These are phyloP conservation scores for Hippopotamus amphibius DNA, from an alignment of 2,113 vertebrate genomes.

Conservation along the genomic window DNA sequence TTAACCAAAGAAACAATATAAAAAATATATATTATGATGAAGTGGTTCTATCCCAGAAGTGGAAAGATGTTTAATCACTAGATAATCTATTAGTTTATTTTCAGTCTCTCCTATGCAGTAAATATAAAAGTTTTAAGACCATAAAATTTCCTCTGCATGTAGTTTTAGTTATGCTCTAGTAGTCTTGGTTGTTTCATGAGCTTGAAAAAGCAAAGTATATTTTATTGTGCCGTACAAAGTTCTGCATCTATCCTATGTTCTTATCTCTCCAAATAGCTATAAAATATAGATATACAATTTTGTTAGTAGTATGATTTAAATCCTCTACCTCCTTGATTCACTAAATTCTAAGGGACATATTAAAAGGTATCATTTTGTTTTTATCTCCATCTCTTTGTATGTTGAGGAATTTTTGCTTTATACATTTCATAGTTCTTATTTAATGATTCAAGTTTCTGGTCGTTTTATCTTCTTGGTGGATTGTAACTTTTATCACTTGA, in stretches of 20 bases:
- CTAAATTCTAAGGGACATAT: neutral
- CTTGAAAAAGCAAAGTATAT: neutral
- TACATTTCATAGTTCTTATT: neutral
- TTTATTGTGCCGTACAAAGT: neutral
- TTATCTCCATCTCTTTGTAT: neutral
- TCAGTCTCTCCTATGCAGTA: neutral
- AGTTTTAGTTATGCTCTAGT: neutral
- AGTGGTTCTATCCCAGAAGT: neutral
- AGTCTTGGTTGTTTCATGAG: neutral
- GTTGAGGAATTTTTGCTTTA: conserved; percentile 20
- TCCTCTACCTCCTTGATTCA: neutral
- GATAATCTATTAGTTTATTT: neutral
- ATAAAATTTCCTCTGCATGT: neutral
- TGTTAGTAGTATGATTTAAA: neutral
- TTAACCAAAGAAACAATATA: neutral
- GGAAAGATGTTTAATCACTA: neutral
- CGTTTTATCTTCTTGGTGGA: neutral
- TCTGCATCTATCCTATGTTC: neutral
- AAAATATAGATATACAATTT: neutral
- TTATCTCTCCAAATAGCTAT: neutral
- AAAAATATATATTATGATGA: neutral
- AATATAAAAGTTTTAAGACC: neutral
- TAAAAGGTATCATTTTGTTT: conserved; percentile 8
- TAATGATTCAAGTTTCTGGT: neutral
- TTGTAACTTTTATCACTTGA: neutral